These are phyloP conservation scores for Sarcophaga bullata DNA, from an alignment of 1,140 invertebrate species.

Conservation along the genomic window DNA sequence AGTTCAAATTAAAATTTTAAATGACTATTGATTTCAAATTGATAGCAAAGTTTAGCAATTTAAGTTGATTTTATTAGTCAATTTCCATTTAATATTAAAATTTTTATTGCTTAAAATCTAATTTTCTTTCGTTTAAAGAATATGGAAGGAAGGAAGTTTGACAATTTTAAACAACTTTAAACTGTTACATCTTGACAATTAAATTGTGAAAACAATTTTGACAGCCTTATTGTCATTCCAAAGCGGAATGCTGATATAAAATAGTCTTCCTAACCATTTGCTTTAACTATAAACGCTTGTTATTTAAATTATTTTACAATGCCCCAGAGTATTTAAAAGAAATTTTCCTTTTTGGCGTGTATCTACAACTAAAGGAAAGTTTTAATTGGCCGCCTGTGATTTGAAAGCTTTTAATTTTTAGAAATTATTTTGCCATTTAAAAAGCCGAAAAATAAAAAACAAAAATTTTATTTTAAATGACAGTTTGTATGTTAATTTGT, in stretches of 20 bases:
- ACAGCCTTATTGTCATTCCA: neutral
- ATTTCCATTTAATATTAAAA: neutral
- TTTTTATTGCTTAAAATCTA: neutral
- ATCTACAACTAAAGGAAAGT: neutral
- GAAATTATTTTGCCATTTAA: neutral
- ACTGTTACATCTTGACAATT: constrained; percentile 14
- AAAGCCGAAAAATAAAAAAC: neutral
- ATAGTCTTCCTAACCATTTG: neutral
- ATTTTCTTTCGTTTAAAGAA: too few relatives aligned
- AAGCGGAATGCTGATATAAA: neutral
- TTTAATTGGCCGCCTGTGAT: constrained; percentile 1
- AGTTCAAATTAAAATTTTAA: too few relatives aligned
- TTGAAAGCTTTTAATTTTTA: constrained; percentile 7
- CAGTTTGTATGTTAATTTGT: constrained; percentile 1
- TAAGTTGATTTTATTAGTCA: neutral
- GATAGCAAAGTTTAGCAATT: neutral
- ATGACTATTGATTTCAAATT: too few relatives aligned
- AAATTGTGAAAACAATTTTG: constrained; percentile 19
- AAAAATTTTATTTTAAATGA: neutral
- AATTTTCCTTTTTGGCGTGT: neutral
- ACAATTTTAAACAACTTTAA: neutral
- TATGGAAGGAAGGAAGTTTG: too few relatives aligned
- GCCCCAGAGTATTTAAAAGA: constrained; percentile 4
- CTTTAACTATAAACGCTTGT: neutral
- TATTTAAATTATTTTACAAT: constrained; percentile 25